Percentiles rank a stretch among this genome's conserved stretches.
phyloP scores from a whole-genome alignment of 2,113 vertebrate species.

The Peromyscus polionotus region DNA sequence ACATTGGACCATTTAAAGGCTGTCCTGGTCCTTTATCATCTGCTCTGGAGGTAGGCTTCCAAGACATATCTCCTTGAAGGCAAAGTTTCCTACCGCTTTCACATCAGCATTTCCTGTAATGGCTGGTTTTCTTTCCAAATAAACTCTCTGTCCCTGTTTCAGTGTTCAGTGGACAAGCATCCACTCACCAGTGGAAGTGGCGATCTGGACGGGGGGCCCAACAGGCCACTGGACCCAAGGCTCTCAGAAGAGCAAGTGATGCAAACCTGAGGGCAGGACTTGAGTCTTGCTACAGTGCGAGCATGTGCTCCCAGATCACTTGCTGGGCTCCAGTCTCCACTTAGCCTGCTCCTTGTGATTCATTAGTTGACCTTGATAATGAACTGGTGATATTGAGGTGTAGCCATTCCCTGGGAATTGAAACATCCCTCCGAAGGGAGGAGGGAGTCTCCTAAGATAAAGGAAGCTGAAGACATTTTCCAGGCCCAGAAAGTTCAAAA shows the following conservation, averaged over 20 bases:
- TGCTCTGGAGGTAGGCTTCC: neutral
- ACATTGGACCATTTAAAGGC: neutral
- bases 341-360: neutral
- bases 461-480: neutral
- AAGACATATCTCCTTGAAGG: neutral
- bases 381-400: neutral
- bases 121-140: neutral
- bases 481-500: neutral
- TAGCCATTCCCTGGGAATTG: neutral
- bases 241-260: neutral
- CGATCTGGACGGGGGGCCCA: neutral
- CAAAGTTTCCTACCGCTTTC: neutral
- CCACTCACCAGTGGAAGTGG: neutral
- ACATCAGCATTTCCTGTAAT: neutral
- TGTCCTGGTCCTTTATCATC: neutral
- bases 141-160: neutral
- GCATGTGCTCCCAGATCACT: neutral
- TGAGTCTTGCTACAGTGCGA: neutral
- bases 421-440: neutral
- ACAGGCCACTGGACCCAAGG: neutral
- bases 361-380: neutral
- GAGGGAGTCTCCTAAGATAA: neutral
- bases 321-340: neutral
- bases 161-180: neutral
- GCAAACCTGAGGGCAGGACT: too few relatives aligned